Base-by-base conservation (phyloP, 2,113 vertebrate species). In the Triplophysa tibetana region DNA sequence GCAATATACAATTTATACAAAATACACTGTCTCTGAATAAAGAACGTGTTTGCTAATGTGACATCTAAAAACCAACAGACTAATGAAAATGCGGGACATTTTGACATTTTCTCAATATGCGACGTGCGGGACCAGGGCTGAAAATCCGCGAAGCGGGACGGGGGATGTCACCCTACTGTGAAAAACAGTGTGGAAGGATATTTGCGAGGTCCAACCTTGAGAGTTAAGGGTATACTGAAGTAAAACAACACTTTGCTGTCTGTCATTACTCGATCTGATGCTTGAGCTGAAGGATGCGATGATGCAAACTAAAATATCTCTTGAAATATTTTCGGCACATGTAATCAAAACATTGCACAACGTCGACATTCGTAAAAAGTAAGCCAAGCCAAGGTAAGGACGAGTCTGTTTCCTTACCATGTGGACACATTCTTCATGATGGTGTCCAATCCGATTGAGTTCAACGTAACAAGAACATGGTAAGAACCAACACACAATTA, bases 371-470 rank as follows among this genome's bases (percentile, higher is more conserved):
- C 48, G 1, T 10, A 24, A 5, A 29, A 50, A 52, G 56, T 58
- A 78, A 70, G n/a, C 45, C 13, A 38, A 23, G 60, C 29, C 29
- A 29, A 29, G 29, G 29, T 4, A 38, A 38, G 6, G 33, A 38
- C 9, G 8, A 16, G 50, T 52, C 0, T 12, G 68, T 74, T 75
- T 78, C 64, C 70, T 66, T 65, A 61, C 67, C 69, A 78, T 78
- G 54, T 80, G 72, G 67, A 80, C 74, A 69, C 81, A 64, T 64
- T 73, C 65, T 77, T 77, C 67, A 23, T 38, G 6, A 3, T 21
- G 23, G 2, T 29, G 73, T 60, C 84, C 82, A 88, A 86, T 84
- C 81, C 82, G 65, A 70, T 63, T 62, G 58, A 61, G 74, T 21
- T 67, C 70, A 72, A 62, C 70, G 82, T 78, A 78, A 74, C 65